Conservation (phyloP, 2,113 vertebrate genomes). For the Salvelinus namaycush region DNA sequence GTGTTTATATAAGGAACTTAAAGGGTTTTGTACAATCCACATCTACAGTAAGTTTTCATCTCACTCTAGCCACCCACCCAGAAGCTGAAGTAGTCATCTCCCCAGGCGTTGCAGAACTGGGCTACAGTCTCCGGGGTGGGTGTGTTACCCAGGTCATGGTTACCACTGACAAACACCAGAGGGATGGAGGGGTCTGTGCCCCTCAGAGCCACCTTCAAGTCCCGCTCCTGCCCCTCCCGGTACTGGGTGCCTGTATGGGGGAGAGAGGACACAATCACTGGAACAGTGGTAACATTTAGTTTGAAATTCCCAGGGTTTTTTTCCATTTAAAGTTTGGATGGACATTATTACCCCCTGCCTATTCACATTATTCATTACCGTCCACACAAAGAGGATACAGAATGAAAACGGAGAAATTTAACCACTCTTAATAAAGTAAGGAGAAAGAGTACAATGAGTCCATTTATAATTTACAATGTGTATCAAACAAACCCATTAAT, state of each 20-base stretch:
- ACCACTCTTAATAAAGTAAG: constrained; percentile 17
- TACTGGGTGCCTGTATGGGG: constrained; percentile 75
- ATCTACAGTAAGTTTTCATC: too few species aligned
- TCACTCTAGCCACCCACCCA: constrained; percentile 70
- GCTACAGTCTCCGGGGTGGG: constrained; percentile 81
- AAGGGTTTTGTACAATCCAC: too few species aligned
- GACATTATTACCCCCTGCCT: too few species aligned
- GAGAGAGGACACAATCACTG: background rate
- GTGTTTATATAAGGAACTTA: too few species aligned
- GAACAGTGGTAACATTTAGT: background rate
- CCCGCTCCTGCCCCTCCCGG: constrained; percentile 82
- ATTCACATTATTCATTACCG: too few species aligned
- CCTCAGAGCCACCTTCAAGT: constrained; percentile 82
- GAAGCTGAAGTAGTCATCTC: constrained; percentile 96
- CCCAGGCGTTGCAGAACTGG: constrained; percentile 84
- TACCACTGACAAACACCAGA: constrained; percentile 91
- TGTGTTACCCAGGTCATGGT: constrained; percentile 90
- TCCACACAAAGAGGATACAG: too few species aligned
- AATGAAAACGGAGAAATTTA: background rate
- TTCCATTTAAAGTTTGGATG: too few species aligned
- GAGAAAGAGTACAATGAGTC: constrained; percentile 27
- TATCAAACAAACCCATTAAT: constrained; percentile 54
- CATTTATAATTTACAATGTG: constrained; percentile 46
- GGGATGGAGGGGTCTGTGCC: constrained; percentile 80
- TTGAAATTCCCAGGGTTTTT: background rate